Conservation (phyloP, 2,113 vertebrate genomes). For the Scomber japonicus region DNA sequence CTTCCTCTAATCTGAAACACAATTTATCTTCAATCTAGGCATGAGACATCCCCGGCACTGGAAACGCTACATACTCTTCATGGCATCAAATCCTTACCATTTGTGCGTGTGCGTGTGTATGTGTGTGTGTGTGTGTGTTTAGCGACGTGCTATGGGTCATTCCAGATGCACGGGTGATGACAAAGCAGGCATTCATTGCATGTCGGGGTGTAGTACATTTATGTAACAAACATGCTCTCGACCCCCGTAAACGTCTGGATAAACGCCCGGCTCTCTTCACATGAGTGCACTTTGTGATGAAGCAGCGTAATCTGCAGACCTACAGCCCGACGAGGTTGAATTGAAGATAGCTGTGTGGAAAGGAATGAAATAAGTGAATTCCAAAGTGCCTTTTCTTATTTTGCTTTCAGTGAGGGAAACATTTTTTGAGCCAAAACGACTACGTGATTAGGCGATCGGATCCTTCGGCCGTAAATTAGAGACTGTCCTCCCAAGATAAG, state of each 20-base stretch:
- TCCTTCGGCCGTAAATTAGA: too few species aligned
- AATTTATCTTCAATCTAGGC: slow-evolving; percentile 64
- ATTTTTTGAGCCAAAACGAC: neutral
- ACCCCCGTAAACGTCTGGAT: slow-evolving; percentile 7
- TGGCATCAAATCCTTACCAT: slow-evolving; percentile 4
- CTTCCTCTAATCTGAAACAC: slow-evolving; percentile 54
- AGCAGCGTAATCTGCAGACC: neutral
- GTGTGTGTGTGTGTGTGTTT: neutral
- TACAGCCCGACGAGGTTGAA: neutral
- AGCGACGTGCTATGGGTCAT: slow-evolving; percentile 18
- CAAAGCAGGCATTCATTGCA: neutral
- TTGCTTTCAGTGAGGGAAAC: neutral
- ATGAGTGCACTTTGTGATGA: neutral
- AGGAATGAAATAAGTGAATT: neutral
- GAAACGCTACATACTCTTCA: slow-evolving; percentile 11
- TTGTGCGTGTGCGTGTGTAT: neutral
- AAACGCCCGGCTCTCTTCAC: neutral
- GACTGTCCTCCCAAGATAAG: too few species aligned
- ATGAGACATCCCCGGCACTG: slow-evolving; percentile 19
- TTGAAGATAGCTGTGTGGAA: neutral
- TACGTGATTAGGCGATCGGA: too few species aligned
- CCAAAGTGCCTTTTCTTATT: neutral
- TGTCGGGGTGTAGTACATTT: slow-evolving; percentile 10
- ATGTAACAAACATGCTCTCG: slow-evolving; percentile 43
- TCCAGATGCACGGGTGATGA: slow-evolving; percentile 41